A percentile compares a stretch with the other conserved stretches of the same genome.
phyloP scores from a whole-genome alignment of 2,797 vertebrate genomes.

The Karalla daura region DNA sequence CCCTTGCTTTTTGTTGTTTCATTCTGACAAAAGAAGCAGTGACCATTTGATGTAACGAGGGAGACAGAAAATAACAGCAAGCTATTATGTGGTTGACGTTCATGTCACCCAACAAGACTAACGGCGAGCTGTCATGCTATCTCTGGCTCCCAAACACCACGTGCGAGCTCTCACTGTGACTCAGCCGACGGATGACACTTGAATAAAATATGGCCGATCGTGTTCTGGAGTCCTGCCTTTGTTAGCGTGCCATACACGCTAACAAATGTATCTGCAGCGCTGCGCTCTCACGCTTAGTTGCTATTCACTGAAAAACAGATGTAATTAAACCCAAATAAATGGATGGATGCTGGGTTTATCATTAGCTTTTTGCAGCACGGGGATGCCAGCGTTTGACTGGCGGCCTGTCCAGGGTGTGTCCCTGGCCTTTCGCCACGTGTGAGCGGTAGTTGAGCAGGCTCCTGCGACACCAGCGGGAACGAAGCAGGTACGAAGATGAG shows the following conservation, averaged over 20 bases:
- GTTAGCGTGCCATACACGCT: neutral
- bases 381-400: no score
- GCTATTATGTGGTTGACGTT: conserved; percentile 14
- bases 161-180: conserved; percentile 11
- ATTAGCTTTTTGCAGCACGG: no score
- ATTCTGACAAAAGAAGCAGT: conserved; percentile 3
- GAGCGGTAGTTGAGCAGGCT: no score
- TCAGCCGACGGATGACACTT: conserved; percentile 7
- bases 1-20: conserved; percentile 2
- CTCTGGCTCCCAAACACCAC: conserved; percentile 4
- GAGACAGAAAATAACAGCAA: conserved; percentile 1
- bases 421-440: no score
- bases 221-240: conserved; percentile 3
- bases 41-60: neutral
- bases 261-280: conserved; percentile 11
- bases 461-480: no score
- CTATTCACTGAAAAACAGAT: conserved; percentile 25
- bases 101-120: conserved; percentile 4
- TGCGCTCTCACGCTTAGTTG: conserved; percentile 3
- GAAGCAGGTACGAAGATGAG: no score
- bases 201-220: conserved; percentile 15
- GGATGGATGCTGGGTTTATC: neutral
- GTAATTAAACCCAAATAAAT: conserved; percentile 23
- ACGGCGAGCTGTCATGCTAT: conserved; percentile 5
- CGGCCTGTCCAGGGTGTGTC: no score